These are phyloP conservation scores for Mycogona germanica DNA, from an alignment of 2,888 invertebrate species.

Conservation along the genomic window DNA sequence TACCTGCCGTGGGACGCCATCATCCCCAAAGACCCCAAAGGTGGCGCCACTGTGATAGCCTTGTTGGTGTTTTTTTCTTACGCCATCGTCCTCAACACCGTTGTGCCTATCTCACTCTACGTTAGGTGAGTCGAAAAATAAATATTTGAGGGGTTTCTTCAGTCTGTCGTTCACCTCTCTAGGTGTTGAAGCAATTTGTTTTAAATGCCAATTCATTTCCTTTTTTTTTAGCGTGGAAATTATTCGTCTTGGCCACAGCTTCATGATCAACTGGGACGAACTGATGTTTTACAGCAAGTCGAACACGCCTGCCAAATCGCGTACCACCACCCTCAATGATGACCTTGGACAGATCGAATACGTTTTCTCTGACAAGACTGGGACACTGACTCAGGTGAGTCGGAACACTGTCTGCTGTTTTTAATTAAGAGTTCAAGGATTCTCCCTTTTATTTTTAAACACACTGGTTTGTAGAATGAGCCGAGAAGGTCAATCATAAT, in stretches of 20 bases:
- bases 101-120: conserved; percentile 98
- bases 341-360: conserved; percentile 98
- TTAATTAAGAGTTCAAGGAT: background rate
- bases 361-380: conserved; percentile 98
- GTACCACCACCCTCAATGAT: conserved; percentile 97
- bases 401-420: background rate
- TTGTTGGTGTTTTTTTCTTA: conserved; percentile 98
- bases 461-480: no score
- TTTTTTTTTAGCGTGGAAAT: conserved; percentile 51
- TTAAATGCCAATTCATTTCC: background rate
- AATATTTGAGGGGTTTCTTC: background rate
- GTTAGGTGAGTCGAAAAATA: conserved; percentile 54
- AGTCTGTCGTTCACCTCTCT: background rate
- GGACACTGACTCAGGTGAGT: conserved; percentile 73
- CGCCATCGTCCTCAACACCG: conserved; percentile 97
- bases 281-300: conserved; percentile 91
- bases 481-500: no score
- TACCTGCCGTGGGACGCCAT: conserved; percentile 92
- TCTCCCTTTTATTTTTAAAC: background rate
- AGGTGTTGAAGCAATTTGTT: background rate
- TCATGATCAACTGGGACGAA: conserved; percentile 98
- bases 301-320: conserved; percentile 82
- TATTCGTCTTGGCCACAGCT: conserved; percentile 94
- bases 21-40: conserved; percentile 64
- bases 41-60: conserved; percentile 84